Conservation (phyloP, 2,113 vertebrate species). For the Lophius piscatorius region DNA sequence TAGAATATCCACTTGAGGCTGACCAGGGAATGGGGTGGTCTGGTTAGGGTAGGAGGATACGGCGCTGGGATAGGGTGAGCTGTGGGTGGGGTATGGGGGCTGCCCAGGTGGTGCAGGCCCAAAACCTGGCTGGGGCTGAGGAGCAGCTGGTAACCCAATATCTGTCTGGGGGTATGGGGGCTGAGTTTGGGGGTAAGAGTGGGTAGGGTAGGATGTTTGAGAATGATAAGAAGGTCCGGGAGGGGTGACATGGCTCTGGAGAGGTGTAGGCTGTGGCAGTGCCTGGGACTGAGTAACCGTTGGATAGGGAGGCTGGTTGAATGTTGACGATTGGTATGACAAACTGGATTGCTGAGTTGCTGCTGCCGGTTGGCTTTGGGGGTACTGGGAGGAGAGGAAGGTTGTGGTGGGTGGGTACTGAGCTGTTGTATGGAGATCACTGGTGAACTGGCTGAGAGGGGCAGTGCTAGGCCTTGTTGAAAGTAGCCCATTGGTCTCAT, state of each 20-base stretch:
- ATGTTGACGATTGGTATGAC: conserved; percentile 83
- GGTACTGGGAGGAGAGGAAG: conserved; percentile 86
- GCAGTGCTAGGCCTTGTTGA: conserved; percentile 79
- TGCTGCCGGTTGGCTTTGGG: conserved; percentile 77
- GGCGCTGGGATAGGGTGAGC: conserved; percentile 83
- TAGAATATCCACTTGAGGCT: conserved; percentile 82
- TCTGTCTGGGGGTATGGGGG: conserved; percentile 87
- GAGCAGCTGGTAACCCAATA: conserved; percentile 75
- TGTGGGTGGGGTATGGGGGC: conserved; percentile 86
- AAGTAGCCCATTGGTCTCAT: conserved; percentile 80
- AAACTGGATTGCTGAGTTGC: conserved; percentile 71
- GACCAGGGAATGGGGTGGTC: conserved; percentile 81
- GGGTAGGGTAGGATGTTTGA: conserved; percentile 83
- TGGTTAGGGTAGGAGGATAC: conserved; percentile 83
- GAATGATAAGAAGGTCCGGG: conserved; percentile 83
- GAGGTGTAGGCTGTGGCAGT: conserved; percentile 84
- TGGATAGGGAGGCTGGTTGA: conserved; percentile 88
- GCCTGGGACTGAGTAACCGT: conserved; percentile 81
- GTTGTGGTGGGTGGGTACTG: conserved; percentile 84
- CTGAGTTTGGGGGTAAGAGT: conserved; percentile 81
- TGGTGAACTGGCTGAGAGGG: conserved; percentile 84
- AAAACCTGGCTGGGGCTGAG: conserved; percentile 82
- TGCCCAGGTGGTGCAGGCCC: conserved; percentile 80
- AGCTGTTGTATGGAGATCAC: conserved; percentile 81
- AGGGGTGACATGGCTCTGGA: conserved; percentile 82